These are phyloP conservation scores for Synodontis membranacea DNA, from an alignment of 2,113 vertebrate genomes.

Conservation along the genomic window DNA sequence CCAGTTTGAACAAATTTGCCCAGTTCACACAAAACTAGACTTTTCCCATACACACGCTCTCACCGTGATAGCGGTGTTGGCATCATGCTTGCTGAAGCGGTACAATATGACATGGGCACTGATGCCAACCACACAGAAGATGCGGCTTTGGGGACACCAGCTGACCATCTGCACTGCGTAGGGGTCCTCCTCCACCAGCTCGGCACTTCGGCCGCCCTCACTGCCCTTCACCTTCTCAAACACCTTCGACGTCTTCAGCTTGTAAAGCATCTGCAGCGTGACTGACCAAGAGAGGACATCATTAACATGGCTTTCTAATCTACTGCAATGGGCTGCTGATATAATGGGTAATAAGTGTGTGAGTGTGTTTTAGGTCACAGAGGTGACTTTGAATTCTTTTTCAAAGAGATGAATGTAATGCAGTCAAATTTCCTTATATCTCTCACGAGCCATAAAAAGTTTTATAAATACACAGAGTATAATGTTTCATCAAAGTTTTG, in stretches of 20 bases:
- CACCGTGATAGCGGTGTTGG: slow-evolving; percentile 91
- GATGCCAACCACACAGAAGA: slow-evolving; percentile 95
- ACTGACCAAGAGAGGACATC: slow-evolving; percentile 69
- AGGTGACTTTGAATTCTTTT: not conserved
- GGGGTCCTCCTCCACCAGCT: slow-evolving; percentile 92
- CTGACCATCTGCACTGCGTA: slow-evolving; percentile 94
- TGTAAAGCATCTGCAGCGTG: slow-evolving; percentile 97
- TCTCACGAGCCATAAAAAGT: too few species aligned
- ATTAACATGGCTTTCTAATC: not conserved
- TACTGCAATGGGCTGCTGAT: not conserved
- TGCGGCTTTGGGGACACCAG: slow-evolving; percentile 94
- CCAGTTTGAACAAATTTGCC: not conserved
- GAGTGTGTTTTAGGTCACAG: not conserved
- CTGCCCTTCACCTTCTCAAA: slow-evolving; percentile 89
- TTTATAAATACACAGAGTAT: not conserved
- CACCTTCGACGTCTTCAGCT: slow-evolving; percentile 94
- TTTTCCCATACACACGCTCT: slow-evolving; percentile 65
- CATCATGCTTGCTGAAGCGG: slow-evolving; percentile 92
- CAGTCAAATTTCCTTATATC: not conserved
- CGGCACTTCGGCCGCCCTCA: slow-evolving; percentile 80
- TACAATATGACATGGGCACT: slow-evolving; percentile 93
- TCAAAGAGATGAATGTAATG: not conserved
- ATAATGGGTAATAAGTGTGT: not conserved
- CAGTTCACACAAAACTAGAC: not conserved
- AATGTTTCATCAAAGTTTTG: too few species aligned